A percentile compares a stretch with the other conserved stretches of the same genome.
phyloP scores from a whole-genome alignment of 2,888 invertebrate genomes.

The Nesidiocoris tenuis region DNA sequence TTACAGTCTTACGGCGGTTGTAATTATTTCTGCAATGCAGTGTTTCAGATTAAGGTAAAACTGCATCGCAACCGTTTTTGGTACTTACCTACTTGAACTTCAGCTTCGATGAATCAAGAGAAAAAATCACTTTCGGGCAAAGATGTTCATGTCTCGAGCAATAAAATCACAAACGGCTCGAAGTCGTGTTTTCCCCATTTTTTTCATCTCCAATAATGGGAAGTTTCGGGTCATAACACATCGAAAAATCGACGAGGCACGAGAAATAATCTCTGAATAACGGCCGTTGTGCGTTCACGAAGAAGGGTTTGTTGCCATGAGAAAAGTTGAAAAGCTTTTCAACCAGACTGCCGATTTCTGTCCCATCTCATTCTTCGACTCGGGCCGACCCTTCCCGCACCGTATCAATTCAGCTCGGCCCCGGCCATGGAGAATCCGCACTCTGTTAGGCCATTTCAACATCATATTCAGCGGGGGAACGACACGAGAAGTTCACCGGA shows the following conservation, averaged over 20 bases:
- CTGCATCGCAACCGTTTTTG: too few species aligned
- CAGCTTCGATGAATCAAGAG: too few species aligned
- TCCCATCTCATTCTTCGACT: neutral
- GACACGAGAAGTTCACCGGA: constrained; percentile 38
- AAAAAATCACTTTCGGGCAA: too few species aligned
- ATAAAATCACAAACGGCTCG: too few species aligned
- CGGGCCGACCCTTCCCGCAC: too few species aligned
- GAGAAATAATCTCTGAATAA: constrained; percentile 37
- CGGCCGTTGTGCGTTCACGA: constrained; percentile 29
- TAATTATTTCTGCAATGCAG: too few species aligned
- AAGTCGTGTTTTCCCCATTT: too few species aligned
- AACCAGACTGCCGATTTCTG: neutral
- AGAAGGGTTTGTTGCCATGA: constrained; percentile 4
- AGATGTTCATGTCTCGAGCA: too few species aligned
- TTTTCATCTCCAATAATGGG: neutral
- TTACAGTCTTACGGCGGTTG: too few species aligned
- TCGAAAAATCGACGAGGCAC: constrained; percentile 23
- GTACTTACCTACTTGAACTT: too few species aligned
- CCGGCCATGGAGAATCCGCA: neutral
- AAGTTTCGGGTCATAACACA: constrained; percentile 30
- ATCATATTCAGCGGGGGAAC: constrained; percentile 27
- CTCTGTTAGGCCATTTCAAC: neutral
- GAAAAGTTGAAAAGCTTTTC: constrained; percentile 23
- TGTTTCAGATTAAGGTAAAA: too few species aligned
- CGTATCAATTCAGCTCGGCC: constrained; percentile 1